A percentile compares a stretch with the other conserved stretches of the same genome.
Evolutionary conservation across 2,888 invertebrate genomes (phyloP).

Genomic region (Megaustenia siamemsis): DNA sequence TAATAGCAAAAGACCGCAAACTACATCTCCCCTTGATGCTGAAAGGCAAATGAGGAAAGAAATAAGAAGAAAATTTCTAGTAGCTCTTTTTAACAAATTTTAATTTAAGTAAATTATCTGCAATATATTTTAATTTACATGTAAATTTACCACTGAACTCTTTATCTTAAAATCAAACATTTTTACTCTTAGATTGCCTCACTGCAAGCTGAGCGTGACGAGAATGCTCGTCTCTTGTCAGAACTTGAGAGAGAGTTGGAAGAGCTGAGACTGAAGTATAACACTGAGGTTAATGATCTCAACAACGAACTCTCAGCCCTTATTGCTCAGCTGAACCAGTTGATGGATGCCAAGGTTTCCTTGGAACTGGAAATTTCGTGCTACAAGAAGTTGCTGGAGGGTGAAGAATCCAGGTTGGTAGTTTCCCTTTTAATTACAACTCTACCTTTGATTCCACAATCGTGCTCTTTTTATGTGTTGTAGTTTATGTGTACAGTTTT

Average conservation of each 20-base stretch:
- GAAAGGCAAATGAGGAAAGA: too few relatives aligned
- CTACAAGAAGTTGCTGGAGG: slow-evolving; percentile 82
- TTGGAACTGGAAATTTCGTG: slow-evolving; percentile 82
- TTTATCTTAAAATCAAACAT: too few relatives aligned
- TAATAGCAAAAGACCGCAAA: too few relatives aligned
- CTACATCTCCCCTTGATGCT: too few relatives aligned
- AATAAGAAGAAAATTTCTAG: too few relatives aligned
- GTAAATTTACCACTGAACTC: too few relatives aligned
- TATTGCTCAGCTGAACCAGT: slow-evolving; percentile 58
- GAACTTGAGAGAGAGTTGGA: slow-evolving; percentile 61
- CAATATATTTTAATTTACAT: too few relatives aligned
- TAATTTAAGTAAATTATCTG: too few relatives aligned
- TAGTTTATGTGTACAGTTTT: too few relatives aligned
- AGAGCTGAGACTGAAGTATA: slow-evolving; percentile 55
- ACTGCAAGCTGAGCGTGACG: slow-evolving; percentile 58
- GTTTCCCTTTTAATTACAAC: neutral
- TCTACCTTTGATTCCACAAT: too few relatives aligned
- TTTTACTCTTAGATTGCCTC: slow-evolving; percentile 56
- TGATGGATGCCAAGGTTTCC: slow-evolving; percentile 81
- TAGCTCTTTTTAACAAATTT: too few relatives aligned
- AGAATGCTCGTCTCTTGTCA: slow-evolving; percentile 50
- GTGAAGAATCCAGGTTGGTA: slow-evolving; percentile 81
- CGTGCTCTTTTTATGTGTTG: too few relatives aligned
- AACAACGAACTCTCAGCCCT: slow-evolving; percentile 59
- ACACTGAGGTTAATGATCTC: slow-evolving; percentile 55